Evolutionary conservation across 1,140 invertebrate species (phyloP).

Genomic region (Temnothorax longispinosus): DNA sequence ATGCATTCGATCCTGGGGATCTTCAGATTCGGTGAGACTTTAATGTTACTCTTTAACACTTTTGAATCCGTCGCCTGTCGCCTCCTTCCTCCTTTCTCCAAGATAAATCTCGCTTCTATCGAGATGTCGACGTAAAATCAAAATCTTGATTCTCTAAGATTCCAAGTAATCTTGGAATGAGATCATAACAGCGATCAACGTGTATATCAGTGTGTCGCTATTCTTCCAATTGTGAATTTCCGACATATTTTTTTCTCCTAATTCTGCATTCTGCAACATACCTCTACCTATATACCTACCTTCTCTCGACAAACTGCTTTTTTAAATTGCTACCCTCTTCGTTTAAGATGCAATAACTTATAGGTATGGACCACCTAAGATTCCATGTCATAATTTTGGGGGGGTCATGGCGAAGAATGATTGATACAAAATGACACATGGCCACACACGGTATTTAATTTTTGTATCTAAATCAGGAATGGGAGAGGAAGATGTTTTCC

Average conservation of each 20-base stretch:
- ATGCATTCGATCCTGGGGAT: constrained; percentile 82
- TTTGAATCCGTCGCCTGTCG: background rate
- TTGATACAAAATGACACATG: constrained; percentile 65
- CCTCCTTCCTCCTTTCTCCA: background rate
- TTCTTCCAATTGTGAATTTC: background rate
- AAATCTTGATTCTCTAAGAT: background rate
- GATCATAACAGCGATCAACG: no score
- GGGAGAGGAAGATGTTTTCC: constrained; percentile 40
- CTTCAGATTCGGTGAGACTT: constrained; percentile 80
- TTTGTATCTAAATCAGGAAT: constrained; percentile 36
- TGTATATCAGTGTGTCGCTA: background rate
- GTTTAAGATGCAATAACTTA: constrained; percentile 46
- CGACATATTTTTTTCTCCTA: background rate
- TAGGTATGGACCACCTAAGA: constrained; percentile 55
- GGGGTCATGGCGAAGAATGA: constrained; percentile 40
- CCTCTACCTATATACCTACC: no score
- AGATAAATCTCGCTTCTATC: background rate
- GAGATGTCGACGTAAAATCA: background rate
- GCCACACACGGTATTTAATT: constrained; percentile 59
- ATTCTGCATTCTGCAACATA: background rate
- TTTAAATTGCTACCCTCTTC: background rate
- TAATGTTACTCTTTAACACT: background rate
- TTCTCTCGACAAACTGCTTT: background rate
- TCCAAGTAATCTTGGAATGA: no score
- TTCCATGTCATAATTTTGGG: constrained; percentile 62